These are phyloP conservation scores for Pelodiscus sinensis DNA, from an alignment of 2,113 vertebrate species.

Conservation along the genomic window DNA sequence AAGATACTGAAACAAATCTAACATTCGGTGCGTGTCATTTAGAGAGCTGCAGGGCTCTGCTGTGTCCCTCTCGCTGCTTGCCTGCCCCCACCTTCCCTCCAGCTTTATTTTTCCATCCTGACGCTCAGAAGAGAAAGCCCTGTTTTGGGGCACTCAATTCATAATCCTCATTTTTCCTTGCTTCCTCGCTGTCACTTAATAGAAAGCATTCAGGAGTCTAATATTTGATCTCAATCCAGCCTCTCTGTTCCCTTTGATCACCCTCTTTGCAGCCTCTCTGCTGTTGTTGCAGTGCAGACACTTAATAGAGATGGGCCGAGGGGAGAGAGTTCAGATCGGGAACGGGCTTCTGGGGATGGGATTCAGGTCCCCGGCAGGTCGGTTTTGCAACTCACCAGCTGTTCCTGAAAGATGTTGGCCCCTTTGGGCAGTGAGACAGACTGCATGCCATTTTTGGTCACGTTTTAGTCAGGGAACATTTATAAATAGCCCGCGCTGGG, in stretches of 20 bases:
- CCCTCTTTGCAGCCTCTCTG: background rate
- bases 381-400: slow-evolving; percentile 8
- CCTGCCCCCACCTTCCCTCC: slow-evolving; percentile 13
- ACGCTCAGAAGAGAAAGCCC: slow-evolving; percentile 49
- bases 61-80: slow-evolving; percentile 52
- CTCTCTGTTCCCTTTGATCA: slow-evolving; percentile 58
- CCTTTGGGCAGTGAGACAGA: background rate
- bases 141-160: slow-evolving; percentile 26
- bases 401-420: background rate
- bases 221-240: slow-evolving; percentile 58
- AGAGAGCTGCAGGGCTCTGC: slow-evolving; percentile 49
- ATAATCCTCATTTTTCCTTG: slow-evolving; percentile 8
- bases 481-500: background rate
- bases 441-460: background rate
- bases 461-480: background rate
- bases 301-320: slow-evolving; percentile 40
- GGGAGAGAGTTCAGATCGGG: background rate
- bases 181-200: slow-evolving; percentile 51
- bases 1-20: slow-evolving; percentile 63
- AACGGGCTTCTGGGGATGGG: background rate
- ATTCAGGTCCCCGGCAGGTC: background rate
- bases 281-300: slow-evolving; percentile 25
- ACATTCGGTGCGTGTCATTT: slow-evolving; percentile 59
- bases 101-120: slow-evolving; percentile 55
- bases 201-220: slow-evolving; percentile 56